Base-by-base conservation (phyloP, 1,140 invertebrate species). In the Sycobia sp. region DNA sequence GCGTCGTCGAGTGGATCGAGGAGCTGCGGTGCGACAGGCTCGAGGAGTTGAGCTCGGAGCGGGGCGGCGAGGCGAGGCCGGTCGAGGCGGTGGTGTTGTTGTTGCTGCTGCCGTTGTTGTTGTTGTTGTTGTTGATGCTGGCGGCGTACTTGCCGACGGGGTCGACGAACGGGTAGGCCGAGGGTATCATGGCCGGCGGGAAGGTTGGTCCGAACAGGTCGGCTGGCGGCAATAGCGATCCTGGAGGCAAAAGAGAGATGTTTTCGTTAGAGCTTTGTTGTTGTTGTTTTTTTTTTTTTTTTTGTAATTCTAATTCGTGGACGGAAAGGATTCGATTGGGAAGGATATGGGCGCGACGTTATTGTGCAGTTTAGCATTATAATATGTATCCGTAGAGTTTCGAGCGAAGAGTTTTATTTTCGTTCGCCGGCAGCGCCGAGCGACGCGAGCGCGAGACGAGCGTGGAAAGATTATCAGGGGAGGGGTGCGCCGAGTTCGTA, bases 171-270 rank as follows among this genome's bases (percentile, higher is more conserved):
- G 73, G 41, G 39, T 78, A 81, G 5, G 72, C 41, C 2, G 77
- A 69, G n/a, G 72, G 70, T 9, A 79, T 51, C 4, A 77, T 70
- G 14, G 74, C 68, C 39, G 74, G 72, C 9, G 75, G 39, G 47
- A 79, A 80, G 20, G 59, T 63, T 4, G 78, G 71, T 8, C 72
- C 65, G 47, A 78, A 79, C 11, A 80, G 11, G 14, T 82, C 78
- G 25, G 75, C n/a, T 32, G 29, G 4, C 5, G 29, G 5, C 29
- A 4, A 32, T 32, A 11, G 29, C 25, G 74, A 69, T 68, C 79
- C 81, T 82, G 70, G 10, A 62, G 69, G 56, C 53, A 67, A 68
- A 66, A 68, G 1, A 60, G 38, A 50, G 8, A 46, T 9, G 16
- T 3, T 16, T 39, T 16, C 4, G 32, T 34, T 34, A 34, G 11